Conservation (phyloP, 37 sponge, comb jelly and placozoan species). For the Dysidea cf. avara region DNA sequence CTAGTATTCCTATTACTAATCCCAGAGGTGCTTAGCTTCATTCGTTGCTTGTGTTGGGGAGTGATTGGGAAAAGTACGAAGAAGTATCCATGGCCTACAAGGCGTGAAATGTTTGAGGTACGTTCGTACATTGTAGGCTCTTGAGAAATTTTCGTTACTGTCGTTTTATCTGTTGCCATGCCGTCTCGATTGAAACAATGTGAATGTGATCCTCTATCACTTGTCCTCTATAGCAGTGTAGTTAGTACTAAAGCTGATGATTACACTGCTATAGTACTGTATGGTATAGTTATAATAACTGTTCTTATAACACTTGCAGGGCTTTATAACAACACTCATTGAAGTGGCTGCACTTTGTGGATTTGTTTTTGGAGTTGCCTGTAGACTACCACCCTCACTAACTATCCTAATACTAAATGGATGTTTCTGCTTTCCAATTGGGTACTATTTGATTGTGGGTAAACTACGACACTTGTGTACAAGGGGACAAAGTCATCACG, state of each 20-base stretch:
- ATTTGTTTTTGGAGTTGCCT: no score
- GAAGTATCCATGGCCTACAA: constrained; percentile 78
- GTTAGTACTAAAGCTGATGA: no score
- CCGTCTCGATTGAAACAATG: no score
- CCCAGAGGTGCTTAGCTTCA: constrained; percentile 56
- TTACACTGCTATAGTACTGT: not conserved
- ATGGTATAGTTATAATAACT: no score
- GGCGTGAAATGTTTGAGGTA: constrained; percentile 36
- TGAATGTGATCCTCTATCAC: no score
- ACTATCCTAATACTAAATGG: constrained; percentile 46
- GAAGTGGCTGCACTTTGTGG: constrained; percentile 53
- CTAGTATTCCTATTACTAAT: constrained; percentile 68
- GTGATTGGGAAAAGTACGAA: constrained; percentile 60
- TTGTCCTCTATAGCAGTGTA: no score
- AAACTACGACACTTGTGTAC: no score
- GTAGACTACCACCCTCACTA: constrained; percentile 32
- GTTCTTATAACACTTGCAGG: no score
- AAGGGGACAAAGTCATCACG: no score
- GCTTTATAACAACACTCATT: constrained; percentile 4
- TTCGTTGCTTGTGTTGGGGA: constrained; percentile 63
- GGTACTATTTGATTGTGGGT: no score
- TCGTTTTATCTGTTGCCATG: no score
- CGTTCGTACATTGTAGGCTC: not conserved
- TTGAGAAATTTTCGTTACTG: no score
- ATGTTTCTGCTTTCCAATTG: constrained; percentile 25